Evolutionary conservation across 2,113 vertebrate species (phyloP).

Genomic region (Heterochromis multidens): DNA sequence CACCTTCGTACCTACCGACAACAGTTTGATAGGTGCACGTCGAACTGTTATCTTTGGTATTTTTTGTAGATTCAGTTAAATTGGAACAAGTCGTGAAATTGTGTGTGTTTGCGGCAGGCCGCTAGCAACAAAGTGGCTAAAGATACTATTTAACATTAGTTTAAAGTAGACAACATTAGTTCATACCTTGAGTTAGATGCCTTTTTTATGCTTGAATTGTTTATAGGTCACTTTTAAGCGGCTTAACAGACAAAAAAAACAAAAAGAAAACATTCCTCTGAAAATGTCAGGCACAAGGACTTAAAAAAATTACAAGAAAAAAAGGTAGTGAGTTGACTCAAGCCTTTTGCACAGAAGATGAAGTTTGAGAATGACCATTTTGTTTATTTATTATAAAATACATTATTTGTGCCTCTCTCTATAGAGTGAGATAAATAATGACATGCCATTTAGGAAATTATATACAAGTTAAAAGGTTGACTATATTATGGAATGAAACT

Average conservation of each 20-base stretch:
- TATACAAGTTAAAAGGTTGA: not conserved
- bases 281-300: not conserved
- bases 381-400: not conserved
- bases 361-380: not conserved
- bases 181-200: not conserved
- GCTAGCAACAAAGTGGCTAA: not conserved
- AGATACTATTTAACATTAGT: not conserved
- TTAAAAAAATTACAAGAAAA: too few relatives aligned
- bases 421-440: not conserved
- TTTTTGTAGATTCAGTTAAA: not conserved
- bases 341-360: not conserved
- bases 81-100: accelerated
- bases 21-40: too few relatives aligned
- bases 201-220: not conserved
- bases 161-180: accelerated
- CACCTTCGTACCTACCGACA: too few relatives aligned
- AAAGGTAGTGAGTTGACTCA: not conserved
- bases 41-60: not conserved
- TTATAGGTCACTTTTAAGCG: not conserved
- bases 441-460: not conserved
- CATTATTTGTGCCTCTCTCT: not conserved
- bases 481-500: not conserved
- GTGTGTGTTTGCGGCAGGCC: accelerated
- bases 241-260: not conserved
- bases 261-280: not conserved